Evolutionary conservation across 2,113 vertebrate species (phyloP).

Genomic region (Zosterops hypoxanthus): DNA sequence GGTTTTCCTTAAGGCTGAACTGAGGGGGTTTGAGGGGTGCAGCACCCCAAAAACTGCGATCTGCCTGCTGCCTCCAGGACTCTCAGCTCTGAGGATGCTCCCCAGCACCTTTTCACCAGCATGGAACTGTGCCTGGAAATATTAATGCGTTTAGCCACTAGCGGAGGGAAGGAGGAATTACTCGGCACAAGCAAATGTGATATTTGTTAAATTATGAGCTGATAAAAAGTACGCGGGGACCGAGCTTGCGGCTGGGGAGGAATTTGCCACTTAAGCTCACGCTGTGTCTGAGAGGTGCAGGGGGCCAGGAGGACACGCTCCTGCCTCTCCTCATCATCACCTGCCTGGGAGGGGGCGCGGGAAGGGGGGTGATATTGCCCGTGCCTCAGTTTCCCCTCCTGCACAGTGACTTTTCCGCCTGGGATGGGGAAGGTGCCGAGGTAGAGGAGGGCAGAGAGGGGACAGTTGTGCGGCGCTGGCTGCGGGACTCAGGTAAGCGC

Average conservation of each 20-base stretch:
- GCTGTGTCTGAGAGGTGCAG: background rate
- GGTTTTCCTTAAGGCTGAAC: background rate
- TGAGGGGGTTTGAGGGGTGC: background rate
- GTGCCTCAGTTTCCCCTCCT: slow-evolving; percentile 46
- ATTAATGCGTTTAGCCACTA: slow-evolving; percentile 19
- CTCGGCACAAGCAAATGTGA: slow-evolving; percentile 35
- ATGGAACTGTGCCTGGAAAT: slow-evolving; percentile 41
- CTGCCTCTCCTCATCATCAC: background rate
- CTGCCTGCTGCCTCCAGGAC: background rate
- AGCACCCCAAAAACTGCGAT: background rate
- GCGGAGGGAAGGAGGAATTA: slow-evolving; percentile 44
- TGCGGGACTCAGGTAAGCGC: background rate
- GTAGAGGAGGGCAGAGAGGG: background rate
- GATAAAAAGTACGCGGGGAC: slow-evolving; percentile 24
- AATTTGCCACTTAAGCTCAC: background rate
- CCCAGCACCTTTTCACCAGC: slow-evolving; percentile 10
- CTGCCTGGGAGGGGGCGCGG: background rate
- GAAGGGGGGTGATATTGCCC: rapidly evolving
- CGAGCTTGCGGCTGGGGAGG: background rate
- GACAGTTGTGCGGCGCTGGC: background rate
- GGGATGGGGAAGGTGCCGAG: background rate
- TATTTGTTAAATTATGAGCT: slow-evolving; percentile 53
- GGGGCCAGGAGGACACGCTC: background rate
- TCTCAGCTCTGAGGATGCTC: background rate
- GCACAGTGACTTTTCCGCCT: background rate